Conservation (phyloP, 2,888 invertebrate genomes). For the Apodemia duryi region DNA sequence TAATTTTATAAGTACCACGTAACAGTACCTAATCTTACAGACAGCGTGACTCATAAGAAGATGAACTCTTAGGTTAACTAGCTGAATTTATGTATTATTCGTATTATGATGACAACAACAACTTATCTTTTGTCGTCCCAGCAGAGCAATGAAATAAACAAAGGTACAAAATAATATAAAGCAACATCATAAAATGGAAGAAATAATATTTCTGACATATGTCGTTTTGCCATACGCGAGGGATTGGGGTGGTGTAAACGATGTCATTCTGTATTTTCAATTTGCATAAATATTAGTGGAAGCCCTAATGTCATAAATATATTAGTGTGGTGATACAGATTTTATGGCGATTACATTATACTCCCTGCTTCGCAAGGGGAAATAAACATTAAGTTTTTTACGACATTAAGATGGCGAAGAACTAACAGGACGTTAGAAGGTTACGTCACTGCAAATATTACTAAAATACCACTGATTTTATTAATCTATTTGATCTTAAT, state of each 20-base stretch:
- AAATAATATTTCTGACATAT: constrained; percentile 52
- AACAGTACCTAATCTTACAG: too few relatives aligned
- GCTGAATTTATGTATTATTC: too few relatives aligned
- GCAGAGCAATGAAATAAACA: constrained; percentile 11
- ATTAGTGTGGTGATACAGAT: constrained; percentile 76
- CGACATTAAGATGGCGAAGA: constrained; percentile 20
- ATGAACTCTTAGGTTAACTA: too few relatives aligned
- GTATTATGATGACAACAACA: background rate
- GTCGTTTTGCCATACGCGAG: constrained; percentile 48
- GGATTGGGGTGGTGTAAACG: constrained; percentile 69
- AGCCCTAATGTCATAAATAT: constrained; percentile 74
- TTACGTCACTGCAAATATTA: background rate
- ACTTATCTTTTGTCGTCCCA: background rate
- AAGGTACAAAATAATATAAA: constrained; percentile 25
- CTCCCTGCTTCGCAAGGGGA: constrained; percentile 47
- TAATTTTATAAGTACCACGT: too few relatives aligned
- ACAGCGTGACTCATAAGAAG: too few relatives aligned
- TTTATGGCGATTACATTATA: constrained; percentile 75
- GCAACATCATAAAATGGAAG: constrained; percentile 25
- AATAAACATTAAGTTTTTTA: constrained; percentile 39
- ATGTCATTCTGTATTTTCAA: constrained; percentile 75
- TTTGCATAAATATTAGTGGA: constrained; percentile 79
- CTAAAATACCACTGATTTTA: background rate
- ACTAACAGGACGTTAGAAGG: constrained; percentile 6
- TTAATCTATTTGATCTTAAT: background rate